A percentile compares a stretch with the other conserved stretches of the same genome.
These are phyloP conservation scores for Eupeodes luniger DNA, from an alignment of 2,888 invertebrate species.

Conservation along the genomic window DNA sequence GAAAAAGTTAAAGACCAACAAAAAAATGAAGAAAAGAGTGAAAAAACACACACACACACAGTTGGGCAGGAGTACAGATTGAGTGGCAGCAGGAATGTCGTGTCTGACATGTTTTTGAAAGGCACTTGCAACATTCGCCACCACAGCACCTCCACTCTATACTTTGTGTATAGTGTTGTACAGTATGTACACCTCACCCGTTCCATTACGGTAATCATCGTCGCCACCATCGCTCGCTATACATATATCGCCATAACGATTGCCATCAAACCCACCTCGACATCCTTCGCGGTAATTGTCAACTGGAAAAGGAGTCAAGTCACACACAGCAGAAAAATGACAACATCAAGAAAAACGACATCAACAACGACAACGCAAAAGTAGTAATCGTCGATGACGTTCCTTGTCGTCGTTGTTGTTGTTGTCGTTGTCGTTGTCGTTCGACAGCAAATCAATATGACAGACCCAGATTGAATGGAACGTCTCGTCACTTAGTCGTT, in stretches of 20 bases:
- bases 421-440: background rate
- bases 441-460: constrained; percentile 59
- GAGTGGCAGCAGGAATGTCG: constrained; percentile 76
- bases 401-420: background rate
- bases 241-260: constrained; percentile 66
- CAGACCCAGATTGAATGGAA: constrained; percentile 42
- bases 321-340: constrained; percentile 16
- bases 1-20: constrained; percentile 14
- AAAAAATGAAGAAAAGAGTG: constrained; percentile 30
- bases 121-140: constrained; percentile 70
- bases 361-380: constrained; percentile 7
- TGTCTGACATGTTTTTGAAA: constrained; percentile 76
- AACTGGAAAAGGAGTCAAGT: constrained; percentile 73
- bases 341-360: background rate
- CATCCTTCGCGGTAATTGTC: constrained; percentile 75
- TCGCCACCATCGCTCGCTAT: constrained; percentile 52
- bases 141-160: constrained; percentile 29
- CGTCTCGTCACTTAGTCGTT: background rate
- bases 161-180: background rate
- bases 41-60: constrained; percentile 43
- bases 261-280: constrained; percentile 73
- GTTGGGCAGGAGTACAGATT: constrained; percentile 58
- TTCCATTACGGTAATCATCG: constrained; percentile 68
- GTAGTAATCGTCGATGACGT: constrained; percentile 8
- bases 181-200: constrained; percentile 49